These are phyloP conservation scores for Peromyscus eremicus DNA, from an alignment of 2,797 vertebrate genomes.

Conservation along the genomic window DNA sequence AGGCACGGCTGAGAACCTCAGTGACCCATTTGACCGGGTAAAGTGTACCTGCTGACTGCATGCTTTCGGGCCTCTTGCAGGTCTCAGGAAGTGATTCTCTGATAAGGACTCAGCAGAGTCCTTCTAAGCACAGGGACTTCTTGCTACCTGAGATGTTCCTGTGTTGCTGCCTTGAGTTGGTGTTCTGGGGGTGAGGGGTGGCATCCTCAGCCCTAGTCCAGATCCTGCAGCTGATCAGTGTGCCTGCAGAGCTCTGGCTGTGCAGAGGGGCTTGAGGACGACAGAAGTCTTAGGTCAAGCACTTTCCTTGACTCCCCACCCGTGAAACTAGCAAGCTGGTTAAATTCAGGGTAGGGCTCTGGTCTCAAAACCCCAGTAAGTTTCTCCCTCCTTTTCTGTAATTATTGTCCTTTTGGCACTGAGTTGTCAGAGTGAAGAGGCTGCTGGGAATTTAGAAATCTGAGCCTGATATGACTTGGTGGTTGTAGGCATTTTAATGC, in stretches of 20 bases:
- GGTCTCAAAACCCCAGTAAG: background rate
- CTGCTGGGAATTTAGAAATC: background rate
- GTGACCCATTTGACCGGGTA: background rate
- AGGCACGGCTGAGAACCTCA: background rate
- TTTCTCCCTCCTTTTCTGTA: background rate
- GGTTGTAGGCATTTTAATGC: background rate
- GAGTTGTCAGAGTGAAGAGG: background rate
- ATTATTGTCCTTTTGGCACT: constrained; percentile 11
- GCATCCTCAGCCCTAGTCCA: background rate
- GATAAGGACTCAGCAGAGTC: background rate
- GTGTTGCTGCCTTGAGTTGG: background rate
- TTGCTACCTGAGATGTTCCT: background rate
- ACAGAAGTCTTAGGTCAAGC: background rate
- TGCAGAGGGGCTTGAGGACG: background rate
- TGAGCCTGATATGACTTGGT: background rate
- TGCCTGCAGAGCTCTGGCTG: background rate
- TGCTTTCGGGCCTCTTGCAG: background rate
- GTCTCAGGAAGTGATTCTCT: background rate
- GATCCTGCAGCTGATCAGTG: background rate
- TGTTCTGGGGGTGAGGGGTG: rapidly evolving
- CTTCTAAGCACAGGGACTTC: background rate
- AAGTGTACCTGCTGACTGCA: background rate
- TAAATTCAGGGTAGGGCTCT: background rate
- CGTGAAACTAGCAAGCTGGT: background rate
- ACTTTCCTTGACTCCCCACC: background rate